phyloP scores from a whole-genome alignment of 1,140 invertebrate genomes.

The Pararge aegeria region DNA sequence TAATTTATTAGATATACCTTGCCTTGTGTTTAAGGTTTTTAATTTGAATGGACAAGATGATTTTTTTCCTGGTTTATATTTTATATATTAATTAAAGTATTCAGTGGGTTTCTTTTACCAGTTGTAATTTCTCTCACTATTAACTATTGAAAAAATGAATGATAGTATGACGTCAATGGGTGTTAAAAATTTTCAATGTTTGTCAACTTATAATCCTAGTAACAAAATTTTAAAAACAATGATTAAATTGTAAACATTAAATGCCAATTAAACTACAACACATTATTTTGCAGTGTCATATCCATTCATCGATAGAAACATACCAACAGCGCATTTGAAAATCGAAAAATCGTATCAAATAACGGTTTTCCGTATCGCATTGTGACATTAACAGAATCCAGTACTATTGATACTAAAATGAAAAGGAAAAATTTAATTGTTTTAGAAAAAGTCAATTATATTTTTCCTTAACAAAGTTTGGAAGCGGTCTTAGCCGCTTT shows the following conservation, averaged over 20 bases:
- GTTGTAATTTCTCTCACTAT: slow-evolving; percentile 9
- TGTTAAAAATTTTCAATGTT: slow-evolving; percentile 17
- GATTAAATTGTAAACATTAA: slow-evolving; percentile 53
- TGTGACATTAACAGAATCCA: slow-evolving; percentile 57
- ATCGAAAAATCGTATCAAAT: slow-evolving; percentile 24
- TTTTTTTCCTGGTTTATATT: too few species aligned
- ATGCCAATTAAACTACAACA: slow-evolving; percentile 68
- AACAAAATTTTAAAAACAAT: slow-evolving; percentile 62
- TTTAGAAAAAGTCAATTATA: slow-evolving; percentile 22
- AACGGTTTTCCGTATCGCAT: slow-evolving; percentile 35
- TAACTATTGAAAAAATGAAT: slow-evolving; percentile 6
- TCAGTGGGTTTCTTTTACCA: not conserved
- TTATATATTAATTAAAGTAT: too few species aligned
- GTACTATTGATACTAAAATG: slow-evolving; percentile 64
- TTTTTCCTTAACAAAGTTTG: slow-evolving; percentile 30
- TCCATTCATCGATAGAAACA: slow-evolving; percentile 52
- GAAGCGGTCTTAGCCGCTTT: slow-evolving; percentile 36
- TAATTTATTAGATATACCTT: too few species aligned
- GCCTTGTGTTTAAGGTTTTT: too few species aligned
- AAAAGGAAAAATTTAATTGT: slow-evolving; percentile 38
- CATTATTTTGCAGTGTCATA: slow-evolving; percentile 40
- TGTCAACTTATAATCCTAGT: slow-evolving; percentile 56
- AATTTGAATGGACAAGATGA: too few species aligned
- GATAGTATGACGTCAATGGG: not conserved
- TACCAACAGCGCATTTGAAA: slow-evolving; percentile 59